Evolutionary conservation across 2,113 vertebrate species (phyloP).

Genomic region (Amazona vittata): DNA sequence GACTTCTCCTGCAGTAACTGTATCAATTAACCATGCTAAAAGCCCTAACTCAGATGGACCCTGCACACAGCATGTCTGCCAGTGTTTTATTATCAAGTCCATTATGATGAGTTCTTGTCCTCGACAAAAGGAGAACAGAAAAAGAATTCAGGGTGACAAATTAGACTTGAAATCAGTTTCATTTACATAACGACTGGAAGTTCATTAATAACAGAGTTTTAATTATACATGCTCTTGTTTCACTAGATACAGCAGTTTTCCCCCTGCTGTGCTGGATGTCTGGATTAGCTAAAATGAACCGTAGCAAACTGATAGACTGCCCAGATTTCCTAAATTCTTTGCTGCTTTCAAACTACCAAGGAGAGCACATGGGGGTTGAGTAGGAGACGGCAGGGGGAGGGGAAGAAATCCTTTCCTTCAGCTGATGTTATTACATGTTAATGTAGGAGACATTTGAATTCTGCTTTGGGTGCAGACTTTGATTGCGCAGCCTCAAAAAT

Average conservation of each 20-base stretch:
- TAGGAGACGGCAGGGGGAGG: background rate
- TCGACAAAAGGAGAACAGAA: slow-evolving; percentile 83
- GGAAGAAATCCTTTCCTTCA: background rate
- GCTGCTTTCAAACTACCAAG: slow-evolving; percentile 66
- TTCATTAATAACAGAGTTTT: slow-evolving; percentile 90
- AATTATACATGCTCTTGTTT: slow-evolving; percentile 94
- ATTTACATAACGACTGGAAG: slow-evolving; percentile 90
- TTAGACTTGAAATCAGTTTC: slow-evolving; percentile 87
- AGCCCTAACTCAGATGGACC: slow-evolving; percentile 75
- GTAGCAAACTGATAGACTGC: slow-evolving; percentile 77
- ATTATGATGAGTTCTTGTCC: slow-evolving; percentile 82
- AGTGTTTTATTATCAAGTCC: slow-evolving; percentile 80
- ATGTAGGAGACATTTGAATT: background rate
- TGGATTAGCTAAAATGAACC: slow-evolving; percentile 85
- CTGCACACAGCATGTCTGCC: slow-evolving; percentile 78
- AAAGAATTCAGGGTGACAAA: slow-evolving; percentile 88
- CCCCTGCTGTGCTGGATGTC: slow-evolving; percentile 83
- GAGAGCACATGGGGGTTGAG: background rate
- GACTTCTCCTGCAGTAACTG: slow-evolving; percentile 79
- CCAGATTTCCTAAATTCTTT: slow-evolving; percentile 76
- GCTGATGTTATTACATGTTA: background rate
- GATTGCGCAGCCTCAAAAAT: background rate
- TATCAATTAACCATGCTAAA: slow-evolving; percentile 83
- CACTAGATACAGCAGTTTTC: slow-evolving; percentile 85
- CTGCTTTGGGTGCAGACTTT: background rate